phyloP scores from a whole-genome alignment of 2,888 invertebrate genomes.

The Maniola hyperantus region DNA sequence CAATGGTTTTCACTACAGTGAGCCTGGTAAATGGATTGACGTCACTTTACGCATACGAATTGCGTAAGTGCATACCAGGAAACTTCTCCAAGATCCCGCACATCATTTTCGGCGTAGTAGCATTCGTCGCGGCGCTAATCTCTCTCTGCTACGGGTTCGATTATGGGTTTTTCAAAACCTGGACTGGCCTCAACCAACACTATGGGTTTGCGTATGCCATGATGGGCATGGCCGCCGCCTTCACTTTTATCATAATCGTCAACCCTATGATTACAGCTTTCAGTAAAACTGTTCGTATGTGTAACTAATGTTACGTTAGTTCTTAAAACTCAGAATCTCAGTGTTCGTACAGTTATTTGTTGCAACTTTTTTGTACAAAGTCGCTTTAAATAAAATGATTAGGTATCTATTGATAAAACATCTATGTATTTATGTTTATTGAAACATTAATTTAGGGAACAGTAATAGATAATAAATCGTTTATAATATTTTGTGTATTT shows the following conservation, averaged over 20 bases:
- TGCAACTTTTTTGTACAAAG: constrained; percentile 4
- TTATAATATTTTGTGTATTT: background rate
- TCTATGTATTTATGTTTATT: background rate
- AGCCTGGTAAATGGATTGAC: constrained; percentile 59
- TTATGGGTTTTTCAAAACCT: constrained; percentile 52
- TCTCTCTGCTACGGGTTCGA: constrained; percentile 59
- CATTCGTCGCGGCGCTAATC: constrained; percentile 53
- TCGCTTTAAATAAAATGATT: background rate
- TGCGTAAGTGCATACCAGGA: constrained; percentile 50
- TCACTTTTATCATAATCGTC: constrained; percentile 54
- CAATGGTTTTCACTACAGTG: constrained; percentile 58
- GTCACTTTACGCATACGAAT: constrained; percentile 59
- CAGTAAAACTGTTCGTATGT: constrained; percentile 43
- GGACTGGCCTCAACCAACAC: constrained; percentile 43
- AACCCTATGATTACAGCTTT: constrained; percentile 55
- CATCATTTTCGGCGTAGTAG: constrained; percentile 58
- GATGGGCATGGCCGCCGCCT: constrained; percentile 50
- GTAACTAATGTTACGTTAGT: background rate
- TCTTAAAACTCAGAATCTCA: constrained; percentile 23
- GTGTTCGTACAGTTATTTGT: background rate
- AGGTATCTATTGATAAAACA: background rate
- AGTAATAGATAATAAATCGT: background rate
- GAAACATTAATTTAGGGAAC: background rate
- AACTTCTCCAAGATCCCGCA: constrained; percentile 59
- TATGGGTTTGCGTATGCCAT: constrained; percentile 45